These are phyloP conservation scores for Dicentrarchus labrax DNA, from an alignment of 2,113 vertebrate genomes.

Conservation along the genomic window DNA sequence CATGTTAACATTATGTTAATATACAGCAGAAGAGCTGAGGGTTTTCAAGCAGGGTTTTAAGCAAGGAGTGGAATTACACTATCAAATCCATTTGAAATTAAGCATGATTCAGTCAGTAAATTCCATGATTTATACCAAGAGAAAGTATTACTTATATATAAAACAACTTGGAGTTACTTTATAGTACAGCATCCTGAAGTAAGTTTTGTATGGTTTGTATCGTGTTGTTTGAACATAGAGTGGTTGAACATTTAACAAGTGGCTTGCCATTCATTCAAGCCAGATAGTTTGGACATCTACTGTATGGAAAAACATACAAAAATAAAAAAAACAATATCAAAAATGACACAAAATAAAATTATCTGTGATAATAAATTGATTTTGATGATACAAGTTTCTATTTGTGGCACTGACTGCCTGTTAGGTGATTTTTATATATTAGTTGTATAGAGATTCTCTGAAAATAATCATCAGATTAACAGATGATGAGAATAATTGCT, in stretches of 20 bases:
- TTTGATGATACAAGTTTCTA: neutral
- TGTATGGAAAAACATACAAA: neutral
- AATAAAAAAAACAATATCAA: neutral
- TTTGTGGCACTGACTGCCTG: neutral
- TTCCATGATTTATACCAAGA: neutral
- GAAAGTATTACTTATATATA: neutral
- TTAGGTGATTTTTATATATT: no score
- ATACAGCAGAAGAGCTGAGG: no score
- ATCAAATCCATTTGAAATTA: conserved; percentile 8
- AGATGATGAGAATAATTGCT: neutral
- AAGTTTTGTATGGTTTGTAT: neutral
- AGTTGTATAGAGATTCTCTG: no score
- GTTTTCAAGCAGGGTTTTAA: neutral
- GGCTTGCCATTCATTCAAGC: neutral
- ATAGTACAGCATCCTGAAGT: neutral
- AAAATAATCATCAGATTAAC: no score
- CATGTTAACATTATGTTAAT: conserved; percentile 2
- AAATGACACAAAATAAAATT: neutral
- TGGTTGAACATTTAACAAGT: neutral
- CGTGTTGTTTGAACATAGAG: neutral
- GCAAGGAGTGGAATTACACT: neutral
- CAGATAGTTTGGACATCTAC: neutral
- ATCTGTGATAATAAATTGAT: neutral
- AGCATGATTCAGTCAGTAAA: neutral
- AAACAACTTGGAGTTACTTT: neutral